Conservation (phyloP, 2,888 invertebrate species). For the Argyresthia goedartella region DNA sequence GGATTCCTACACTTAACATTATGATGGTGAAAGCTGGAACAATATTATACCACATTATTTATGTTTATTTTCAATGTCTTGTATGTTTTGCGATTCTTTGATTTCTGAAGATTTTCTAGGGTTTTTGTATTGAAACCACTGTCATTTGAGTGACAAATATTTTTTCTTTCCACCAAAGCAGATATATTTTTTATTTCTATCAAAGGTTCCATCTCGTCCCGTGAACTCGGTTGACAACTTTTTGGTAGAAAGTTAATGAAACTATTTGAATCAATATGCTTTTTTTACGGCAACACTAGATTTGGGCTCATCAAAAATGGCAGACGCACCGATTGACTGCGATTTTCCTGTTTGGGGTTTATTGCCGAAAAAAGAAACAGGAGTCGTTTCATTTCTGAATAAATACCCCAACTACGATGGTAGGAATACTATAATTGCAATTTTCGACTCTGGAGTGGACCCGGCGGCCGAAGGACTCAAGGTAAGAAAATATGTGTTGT, state of each 20-base stretch:
- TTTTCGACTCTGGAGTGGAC: slow-evolving; percentile 98
- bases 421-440: slow-evolving; percentile 90
- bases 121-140: too few species aligned
- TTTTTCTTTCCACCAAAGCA: too few species aligned
- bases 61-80: too few species aligned
- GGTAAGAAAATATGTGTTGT: slow-evolving; percentile 73
- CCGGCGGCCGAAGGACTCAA: slow-evolving; percentile 94
- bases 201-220: too few species aligned
- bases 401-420: slow-evolving; percentile 95
- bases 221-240: slow-evolving; percentile 6
- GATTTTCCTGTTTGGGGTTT: slow-evolving; percentile 88
- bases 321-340: slow-evolving; percentile 68
- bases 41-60: slow-evolving; percentile 39
- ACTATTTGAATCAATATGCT: slow-evolving; percentile 9
- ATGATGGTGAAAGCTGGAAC: slow-evolving; percentile 24
- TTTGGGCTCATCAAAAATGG: slow-evolving; percentile 65
- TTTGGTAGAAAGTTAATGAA: slow-evolving; percentile 1
- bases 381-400: slow-evolving; percentile 85
- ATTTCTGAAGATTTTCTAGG: too few species aligned
- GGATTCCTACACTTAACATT: slow-evolving; percentile 15
- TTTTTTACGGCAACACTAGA: slow-evolving; percentile 24
- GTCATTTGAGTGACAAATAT: too few species aligned
- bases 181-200: too few species aligned
- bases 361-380: slow-evolving; percentile 95
- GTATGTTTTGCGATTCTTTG: too few species aligned